Percentiles rank a stretch among this genome's conserved stretches.
phyloP scores from a whole-genome alignment of 2,113 vertebrate species.

The Megatriorchis doriae region DNA sequence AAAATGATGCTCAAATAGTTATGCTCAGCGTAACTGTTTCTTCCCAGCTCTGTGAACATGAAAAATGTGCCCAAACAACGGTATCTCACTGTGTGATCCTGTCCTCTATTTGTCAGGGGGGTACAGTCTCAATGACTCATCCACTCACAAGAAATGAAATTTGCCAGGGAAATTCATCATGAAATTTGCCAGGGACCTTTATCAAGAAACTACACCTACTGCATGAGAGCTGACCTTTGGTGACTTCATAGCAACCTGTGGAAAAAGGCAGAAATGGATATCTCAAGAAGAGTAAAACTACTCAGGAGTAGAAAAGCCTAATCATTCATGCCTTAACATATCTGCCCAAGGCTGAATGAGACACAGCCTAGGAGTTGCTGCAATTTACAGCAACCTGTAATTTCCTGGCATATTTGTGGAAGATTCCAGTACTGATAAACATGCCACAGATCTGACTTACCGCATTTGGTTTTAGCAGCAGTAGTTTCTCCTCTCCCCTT shows the following conservation, averaged over 20 bases:
- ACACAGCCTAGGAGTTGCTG: neutral
- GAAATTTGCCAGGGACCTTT: neutral
- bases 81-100: neutral
- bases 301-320: neutral
- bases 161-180: neutral
- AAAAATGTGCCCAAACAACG: neutral
- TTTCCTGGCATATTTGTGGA: neutral
- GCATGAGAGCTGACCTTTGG: neutral
- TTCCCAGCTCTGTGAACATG: neutral
- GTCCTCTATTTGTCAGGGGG: neutral
- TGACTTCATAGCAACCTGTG: neutral
- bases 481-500: neutral
- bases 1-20: neutral
- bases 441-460: neutral
- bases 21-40: neutral
- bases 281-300: neutral
- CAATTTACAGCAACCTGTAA: neutral
- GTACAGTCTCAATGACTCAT: neutral
- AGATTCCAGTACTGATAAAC: neutral
- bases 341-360: neutral
- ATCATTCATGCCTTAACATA: neutral
- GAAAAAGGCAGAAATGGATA: neutral
- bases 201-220: neutral
- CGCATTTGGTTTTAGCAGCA: neutral
- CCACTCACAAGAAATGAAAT: neutral